Conservation (phyloP, 1,140 invertebrate genomes). For the Drosophila albomicans region DNA sequence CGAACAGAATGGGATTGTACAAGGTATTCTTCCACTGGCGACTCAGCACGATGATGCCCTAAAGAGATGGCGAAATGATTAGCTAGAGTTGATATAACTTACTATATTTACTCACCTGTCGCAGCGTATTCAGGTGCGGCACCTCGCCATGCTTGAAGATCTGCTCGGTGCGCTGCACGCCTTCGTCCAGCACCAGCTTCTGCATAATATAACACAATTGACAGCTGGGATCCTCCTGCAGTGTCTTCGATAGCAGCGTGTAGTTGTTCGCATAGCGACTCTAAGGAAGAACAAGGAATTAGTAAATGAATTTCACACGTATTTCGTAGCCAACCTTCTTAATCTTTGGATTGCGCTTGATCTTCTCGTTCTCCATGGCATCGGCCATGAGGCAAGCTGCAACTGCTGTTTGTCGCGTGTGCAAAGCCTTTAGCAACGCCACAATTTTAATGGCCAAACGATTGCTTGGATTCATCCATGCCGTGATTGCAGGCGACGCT, state of each 20-base stretch:
- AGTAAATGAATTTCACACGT: neutral
- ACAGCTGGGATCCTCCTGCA: constrained; percentile 98
- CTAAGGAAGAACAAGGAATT: constrained; percentile 85
- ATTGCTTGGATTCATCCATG: constrained; percentile 98
- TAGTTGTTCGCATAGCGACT: constrained; percentile 94
- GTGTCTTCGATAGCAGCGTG: constrained; percentile 94
- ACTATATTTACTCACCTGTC: constrained; percentile 87
- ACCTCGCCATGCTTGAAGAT: constrained; percentile 93
- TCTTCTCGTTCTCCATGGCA: constrained; percentile 90
- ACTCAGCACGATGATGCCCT: constrained; percentile 96
- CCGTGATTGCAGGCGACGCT: constrained; percentile 97
- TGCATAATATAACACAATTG: constrained; percentile 96
- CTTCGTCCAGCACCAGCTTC: constrained; percentile 92
- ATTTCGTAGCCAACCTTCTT: constrained; percentile 66
- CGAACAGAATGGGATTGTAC: constrained; percentile 95
- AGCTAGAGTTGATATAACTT: neutral
- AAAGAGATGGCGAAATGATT: constrained; percentile 40
- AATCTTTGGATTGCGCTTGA: constrained; percentile 81
- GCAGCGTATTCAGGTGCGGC: constrained; percentile 94
- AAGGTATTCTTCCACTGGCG: constrained; percentile 98
- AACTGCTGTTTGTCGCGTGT: constrained; percentile 92
- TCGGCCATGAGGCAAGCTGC: constrained; percentile 98
- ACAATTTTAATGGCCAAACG: constrained; percentile 93
- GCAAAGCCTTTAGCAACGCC: constrained; percentile 91
- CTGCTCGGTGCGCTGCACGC: constrained; percentile 91